phyloP scores from a whole-genome alignment of 2,888 invertebrate species.

The Drosophila anomalipes region DNA sequence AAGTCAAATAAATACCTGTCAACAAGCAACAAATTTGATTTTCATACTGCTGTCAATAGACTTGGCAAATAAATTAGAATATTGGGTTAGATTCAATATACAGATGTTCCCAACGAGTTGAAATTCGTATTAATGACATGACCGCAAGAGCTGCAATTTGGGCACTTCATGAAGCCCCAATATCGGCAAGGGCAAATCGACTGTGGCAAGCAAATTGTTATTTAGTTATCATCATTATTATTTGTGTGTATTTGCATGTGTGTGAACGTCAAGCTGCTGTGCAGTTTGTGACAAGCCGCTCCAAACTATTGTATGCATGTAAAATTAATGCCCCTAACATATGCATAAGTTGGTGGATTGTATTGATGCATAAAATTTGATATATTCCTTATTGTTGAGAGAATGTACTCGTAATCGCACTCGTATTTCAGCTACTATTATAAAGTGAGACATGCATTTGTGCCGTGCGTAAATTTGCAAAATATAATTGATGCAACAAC shows the following conservation, averaged over 20 bases:
- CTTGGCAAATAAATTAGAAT: conserved; percentile 10
- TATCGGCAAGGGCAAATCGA: conserved; percentile 7
- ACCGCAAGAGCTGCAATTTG: conserved; percentile 54
- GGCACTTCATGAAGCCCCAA: conserved; percentile 38
- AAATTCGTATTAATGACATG: conserved; percentile 52
- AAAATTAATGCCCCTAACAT: not conserved
- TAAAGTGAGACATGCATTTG: conserved; percentile 36
- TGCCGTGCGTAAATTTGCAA: conserved; percentile 43
- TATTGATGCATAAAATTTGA: conserved; percentile 50
- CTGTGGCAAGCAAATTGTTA: conserved; percentile 43
- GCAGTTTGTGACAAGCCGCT: not conserved
- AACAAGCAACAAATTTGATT: not conserved
- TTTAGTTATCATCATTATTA: conserved; percentile 28
- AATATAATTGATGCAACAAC: conserved; percentile 61
- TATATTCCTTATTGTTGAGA: conserved; percentile 23
- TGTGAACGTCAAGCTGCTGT: not conserved
- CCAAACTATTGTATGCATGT: not conserved
- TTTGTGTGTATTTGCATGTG: conserved; percentile 5
- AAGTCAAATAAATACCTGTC: not conserved
- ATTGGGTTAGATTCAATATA: conserved; percentile 15
- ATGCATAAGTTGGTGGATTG: conserved; percentile 25
- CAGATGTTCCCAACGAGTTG: conserved; percentile 13
- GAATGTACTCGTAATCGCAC: conserved; percentile 2
- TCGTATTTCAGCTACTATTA: conserved; percentile 22
- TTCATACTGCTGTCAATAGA: conserved; percentile 1